Conservation (phyloP, 2,888 invertebrate genomes). For the Chironomus tentans region DNA sequence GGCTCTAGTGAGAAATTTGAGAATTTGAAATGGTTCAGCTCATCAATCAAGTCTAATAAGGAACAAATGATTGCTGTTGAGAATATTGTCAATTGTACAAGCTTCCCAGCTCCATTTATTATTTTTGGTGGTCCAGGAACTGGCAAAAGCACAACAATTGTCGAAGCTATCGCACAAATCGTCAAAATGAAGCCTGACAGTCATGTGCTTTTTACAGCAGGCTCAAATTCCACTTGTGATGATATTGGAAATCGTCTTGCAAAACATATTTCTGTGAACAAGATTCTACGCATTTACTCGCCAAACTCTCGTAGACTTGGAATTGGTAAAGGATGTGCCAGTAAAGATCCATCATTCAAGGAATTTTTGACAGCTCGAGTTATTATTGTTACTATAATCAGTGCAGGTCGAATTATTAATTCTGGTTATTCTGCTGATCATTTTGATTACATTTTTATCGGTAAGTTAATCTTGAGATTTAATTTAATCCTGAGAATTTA, state of each 20-base stretch:
- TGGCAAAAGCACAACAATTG: constrained; percentile 62
- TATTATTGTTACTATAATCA: constrained; percentile 53
- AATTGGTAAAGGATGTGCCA: neutral
- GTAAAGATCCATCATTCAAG: constrained; percentile 38
- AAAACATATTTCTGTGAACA: constrained; percentile 34
- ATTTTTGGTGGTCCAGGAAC: constrained; percentile 72
- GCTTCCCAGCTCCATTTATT: constrained; percentile 62
- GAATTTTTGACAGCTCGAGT: constrained; percentile 48
- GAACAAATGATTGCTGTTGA: constrained; percentile 57
- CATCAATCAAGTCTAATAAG: constrained; percentile 44
- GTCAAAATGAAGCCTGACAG: constrained; percentile 36
- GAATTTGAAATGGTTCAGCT: constrained; percentile 33
- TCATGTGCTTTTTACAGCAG: constrained; percentile 54
- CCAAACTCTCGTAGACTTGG: constrained; percentile 25
- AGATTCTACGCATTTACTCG: constrained; percentile 44
- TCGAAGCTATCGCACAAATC: constrained; percentile 60
- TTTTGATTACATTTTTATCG: constrained; percentile 62
- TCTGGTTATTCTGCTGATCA: constrained; percentile 27
- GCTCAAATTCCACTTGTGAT: constrained; percentile 65
- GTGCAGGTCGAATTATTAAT: constrained; percentile 38
- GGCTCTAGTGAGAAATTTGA: neutral
- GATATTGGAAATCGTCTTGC: constrained; percentile 48
- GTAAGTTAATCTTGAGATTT: too few relatives aligned
- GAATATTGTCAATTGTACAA: constrained; percentile 54
- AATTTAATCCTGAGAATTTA: too few relatives aligned